Evolutionary conservation across 2,888 invertebrate genomes (phyloP), one percentile per base, ranked within the genome.

Genomic region (Eupithecia tripunctaria): DNA sequence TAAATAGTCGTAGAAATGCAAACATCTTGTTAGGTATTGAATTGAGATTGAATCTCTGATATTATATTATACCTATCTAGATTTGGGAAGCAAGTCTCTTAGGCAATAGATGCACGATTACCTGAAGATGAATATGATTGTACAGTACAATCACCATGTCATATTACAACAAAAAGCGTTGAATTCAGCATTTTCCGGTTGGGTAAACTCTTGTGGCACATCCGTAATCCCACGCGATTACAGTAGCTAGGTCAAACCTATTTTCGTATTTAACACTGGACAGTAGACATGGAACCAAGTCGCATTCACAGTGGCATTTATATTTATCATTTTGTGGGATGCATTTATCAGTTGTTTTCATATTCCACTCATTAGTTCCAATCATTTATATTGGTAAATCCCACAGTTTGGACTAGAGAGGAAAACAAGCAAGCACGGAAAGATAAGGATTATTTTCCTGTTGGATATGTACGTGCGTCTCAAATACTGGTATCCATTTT

Each of bases 121-220:
- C 21, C 47, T 51, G 51, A 51, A 51, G 51, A 25, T 51, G 3
- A 51, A 12, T 25, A 14, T 21, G 29, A 59, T 68, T 56, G 41
- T 27, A 32, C 74, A 71, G 77, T 27, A 32, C 74, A 71, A 77
- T 76, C 25, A 56, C 12, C 72, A 75, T 76, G 71, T 75, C 74
- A 80, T 81, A 84, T 80, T 77, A 75, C 79, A 81, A 82, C 75
- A 76, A 79, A 79, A 81, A 80, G 77, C 81, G 81, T 78, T 83
- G 84, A 84, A 82, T 85, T 83, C 82, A 85, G 82, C 68, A 77
- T 84, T 88, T 88, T 88, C 87, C 88, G 86, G 85, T 85, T 81
- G 88, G 89, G 87, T 87, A 88, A 90, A 84, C 85, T 89, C 86
- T 84, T 86, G 86, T 87, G 90, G 88, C 89, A 88, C 88, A 89